phyloP scores from a whole-genome alignment of 2,888 invertebrate genomes.

The Timema podura region DNA sequence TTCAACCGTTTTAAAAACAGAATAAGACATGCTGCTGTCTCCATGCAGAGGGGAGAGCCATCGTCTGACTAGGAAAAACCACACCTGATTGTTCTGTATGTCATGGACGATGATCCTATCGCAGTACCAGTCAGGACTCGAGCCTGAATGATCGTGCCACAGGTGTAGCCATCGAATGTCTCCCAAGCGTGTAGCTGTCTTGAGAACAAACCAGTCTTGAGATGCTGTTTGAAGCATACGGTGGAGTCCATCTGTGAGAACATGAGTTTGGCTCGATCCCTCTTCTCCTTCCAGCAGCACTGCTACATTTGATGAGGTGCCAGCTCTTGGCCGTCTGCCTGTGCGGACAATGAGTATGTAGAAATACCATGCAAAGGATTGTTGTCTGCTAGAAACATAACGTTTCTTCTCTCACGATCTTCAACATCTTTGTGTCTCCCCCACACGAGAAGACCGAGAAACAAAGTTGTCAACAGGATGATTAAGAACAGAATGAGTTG shows the following conservation, averaged over 20 bases:
- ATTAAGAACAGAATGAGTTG: not conserved
- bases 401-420: not conserved
- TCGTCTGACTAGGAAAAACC: slow-evolving; percentile 15
- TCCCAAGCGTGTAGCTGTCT: not conserved
- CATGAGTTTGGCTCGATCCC: slow-evolving; percentile 3
- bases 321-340: slow-evolving; percentile 9
- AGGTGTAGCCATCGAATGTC: slow-evolving; percentile 1
- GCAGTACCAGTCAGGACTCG: slow-evolving; percentile 18
- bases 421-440: not conserved
- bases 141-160: slow-evolving; percentile 17
- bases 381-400: not conserved
- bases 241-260: not conserved
- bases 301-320: slow-evolving; percentile 17
- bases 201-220: slow-evolving; percentile 19
- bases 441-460: not conserved
- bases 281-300: slow-evolving; percentile 7
- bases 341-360: slow-evolving; percentile 16
- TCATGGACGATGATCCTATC: slow-evolving; percentile 12
- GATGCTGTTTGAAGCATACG: not conserved
- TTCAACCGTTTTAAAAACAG: not conserved
- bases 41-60: slow-evolving; percentile 16
- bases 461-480: not conserved
- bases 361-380: not conserved
- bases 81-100: not conserved
- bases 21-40: slow-evolving; percentile 4